phyloP scores from a whole-genome alignment of 2,113 vertebrate genomes.

The Sapajus apella region DNA sequence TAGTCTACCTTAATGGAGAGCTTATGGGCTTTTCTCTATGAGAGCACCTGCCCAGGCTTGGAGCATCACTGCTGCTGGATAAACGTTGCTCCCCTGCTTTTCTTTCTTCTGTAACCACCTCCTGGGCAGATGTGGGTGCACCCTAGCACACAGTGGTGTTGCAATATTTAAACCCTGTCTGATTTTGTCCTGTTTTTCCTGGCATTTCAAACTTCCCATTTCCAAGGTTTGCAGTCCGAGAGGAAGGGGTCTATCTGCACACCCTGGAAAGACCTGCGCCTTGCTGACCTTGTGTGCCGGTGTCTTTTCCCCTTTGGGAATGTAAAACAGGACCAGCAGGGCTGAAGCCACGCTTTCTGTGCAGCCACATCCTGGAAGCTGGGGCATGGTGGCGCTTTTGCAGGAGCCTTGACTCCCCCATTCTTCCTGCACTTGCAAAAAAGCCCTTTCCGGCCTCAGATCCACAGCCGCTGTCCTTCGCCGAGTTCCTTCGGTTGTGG shows the following conservation, averaged over 20 bases:
- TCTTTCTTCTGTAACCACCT: background rate
- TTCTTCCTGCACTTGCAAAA: background rate
- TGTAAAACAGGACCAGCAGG: background rate
- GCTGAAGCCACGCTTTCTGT: background rate
- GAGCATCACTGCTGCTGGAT: background rate
- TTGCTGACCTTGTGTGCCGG: background rate
- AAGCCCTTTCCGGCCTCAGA: background rate
- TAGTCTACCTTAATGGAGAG: accelerated
- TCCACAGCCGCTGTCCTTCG: accelerated
- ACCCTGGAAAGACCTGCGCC: background rate
- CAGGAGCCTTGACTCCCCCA: background rate
- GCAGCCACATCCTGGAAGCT: background rate
- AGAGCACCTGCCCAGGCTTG: background rate
- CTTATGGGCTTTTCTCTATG: background rate
- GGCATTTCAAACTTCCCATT: background rate
- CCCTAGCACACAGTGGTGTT: background rate
- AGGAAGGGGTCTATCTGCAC: background rate
- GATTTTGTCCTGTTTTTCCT: background rate
- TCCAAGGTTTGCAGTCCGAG: background rate
- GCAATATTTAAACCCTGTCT: background rate
- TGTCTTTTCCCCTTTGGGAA: background rate
- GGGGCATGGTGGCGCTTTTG: background rate
- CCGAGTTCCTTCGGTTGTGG: background rate
- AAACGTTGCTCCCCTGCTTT: background rate
- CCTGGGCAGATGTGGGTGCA: background rate